phyloP scores from a whole-genome alignment of 2,888 invertebrate species.

The Junonia oenone region DNA sequence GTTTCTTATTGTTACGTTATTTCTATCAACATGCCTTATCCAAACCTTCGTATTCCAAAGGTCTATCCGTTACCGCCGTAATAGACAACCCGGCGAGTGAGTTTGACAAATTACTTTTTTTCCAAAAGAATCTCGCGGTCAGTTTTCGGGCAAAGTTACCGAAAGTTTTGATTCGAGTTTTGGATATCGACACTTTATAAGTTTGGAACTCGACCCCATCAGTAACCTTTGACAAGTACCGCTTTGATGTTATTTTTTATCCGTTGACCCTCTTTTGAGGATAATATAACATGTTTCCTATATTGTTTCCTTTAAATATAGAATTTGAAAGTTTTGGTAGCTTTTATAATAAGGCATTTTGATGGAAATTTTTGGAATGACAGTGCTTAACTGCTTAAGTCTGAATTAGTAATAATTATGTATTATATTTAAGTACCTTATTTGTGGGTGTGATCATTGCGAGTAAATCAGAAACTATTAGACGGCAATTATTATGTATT shows the following conservation, averaged over 20 bases:
- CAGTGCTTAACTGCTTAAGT: too few species aligned
- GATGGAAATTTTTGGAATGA: too few species aligned
- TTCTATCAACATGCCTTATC: not conserved
- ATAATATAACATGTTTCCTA: not conserved
- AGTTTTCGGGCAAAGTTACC: slow-evolving; percentile 31
- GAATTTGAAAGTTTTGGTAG: not conserved
- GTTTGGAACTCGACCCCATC: slow-evolving; percentile 6
- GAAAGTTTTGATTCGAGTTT: slow-evolving; percentile 31
- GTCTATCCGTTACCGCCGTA: slow-evolving; percentile 10
- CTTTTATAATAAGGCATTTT: too few species aligned
- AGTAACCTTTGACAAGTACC: slow-evolving; percentile 1
- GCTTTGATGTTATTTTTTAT: not conserved
- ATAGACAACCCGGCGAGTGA: slow-evolving; percentile 45
- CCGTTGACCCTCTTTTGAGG: not conserved
- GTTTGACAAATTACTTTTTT: slow-evolving; percentile 68
- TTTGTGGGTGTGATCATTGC: too few species aligned
- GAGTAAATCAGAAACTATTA: too few species aligned
- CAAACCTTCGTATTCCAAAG: slow-evolving; percentile 2
- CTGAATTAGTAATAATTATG: too few species aligned
- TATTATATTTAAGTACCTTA: too few species aligned
- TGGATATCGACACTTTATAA: slow-evolving; percentile 19
- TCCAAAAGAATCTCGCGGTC: slow-evolving; percentile 52
- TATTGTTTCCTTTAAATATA: not conserved
- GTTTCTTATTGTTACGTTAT: too few species aligned
- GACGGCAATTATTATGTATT: too few species aligned